phyloP scores from a whole-genome alignment of 2,113 vertebrate genomes.

The Percina caprodes region DNA sequence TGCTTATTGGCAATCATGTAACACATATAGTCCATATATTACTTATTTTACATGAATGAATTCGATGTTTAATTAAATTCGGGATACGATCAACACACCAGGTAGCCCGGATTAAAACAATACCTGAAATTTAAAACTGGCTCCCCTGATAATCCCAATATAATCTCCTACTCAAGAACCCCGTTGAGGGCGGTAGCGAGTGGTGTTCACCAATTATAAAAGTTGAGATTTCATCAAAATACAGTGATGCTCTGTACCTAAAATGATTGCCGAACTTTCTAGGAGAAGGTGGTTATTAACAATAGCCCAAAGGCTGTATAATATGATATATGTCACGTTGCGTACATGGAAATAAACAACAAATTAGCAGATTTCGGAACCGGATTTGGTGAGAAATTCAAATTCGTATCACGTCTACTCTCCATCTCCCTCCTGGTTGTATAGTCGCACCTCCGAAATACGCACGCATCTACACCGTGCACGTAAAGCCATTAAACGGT shows the following conservation, averaged over 20 bases:
- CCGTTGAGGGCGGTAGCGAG: constrained; percentile 15
- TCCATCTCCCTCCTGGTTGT: neutral
- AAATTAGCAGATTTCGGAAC: neutral
- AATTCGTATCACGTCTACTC: constrained; percentile 37
- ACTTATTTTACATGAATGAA: accelerated
- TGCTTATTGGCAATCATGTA: accelerated
- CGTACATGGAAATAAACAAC: neutral
- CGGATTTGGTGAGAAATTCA: neutral
- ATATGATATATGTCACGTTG: accelerated
- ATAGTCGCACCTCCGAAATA: neutral
- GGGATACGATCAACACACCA: neutral
- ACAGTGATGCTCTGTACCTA: neutral
- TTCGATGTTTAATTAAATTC: neutral
- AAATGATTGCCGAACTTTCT: neutral
- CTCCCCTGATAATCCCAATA: constrained; percentile 20
- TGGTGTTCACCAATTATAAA: neutral
- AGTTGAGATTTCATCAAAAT: neutral
- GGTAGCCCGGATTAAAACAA: neutral
- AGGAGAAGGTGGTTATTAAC: accelerated
- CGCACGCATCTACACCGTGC: constrained; percentile 20
- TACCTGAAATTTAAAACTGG: constrained; percentile 5
- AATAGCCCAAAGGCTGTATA: accelerated
- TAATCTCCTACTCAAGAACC: constrained; percentile 2
- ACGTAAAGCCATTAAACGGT: neutral
- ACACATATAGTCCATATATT: accelerated